Evolutionary conservation across 2,113 vertebrate species (phyloP), one percentile per base, ranked within the genome.

Genomic region (Xiphophorus couchianus): DNA sequence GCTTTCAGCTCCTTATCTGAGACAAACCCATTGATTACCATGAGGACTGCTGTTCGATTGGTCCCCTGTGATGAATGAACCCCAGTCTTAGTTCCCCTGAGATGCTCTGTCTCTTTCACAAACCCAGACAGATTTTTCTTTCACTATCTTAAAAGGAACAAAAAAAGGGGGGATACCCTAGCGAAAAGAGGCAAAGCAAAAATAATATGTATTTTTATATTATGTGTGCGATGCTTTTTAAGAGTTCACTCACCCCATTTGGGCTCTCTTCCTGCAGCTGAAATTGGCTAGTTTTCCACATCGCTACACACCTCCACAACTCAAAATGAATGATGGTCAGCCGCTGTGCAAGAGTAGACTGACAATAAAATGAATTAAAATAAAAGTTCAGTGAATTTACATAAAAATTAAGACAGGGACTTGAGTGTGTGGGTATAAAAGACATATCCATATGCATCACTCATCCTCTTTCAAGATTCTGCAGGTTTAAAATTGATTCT

Each of bases 211-310:
- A 25, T 77, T 77, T 58, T 70, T 65, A 60, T 77, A 42, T 29
- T 42, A 31, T 64, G 65, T 77, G 71, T 66, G 69, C 30, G 71
- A 90, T 84, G 82, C n/a, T 63, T 80, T 66, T 88, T 64, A 62
- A 78, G 73, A 77, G 71, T 82, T 73, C 60, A 73, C 31, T 78
- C 74, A 60, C 48, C 81, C 83, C 74, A 74, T 89, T 90, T 89
- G 37, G 78, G 63, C 73, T 69, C 72, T 88, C 89, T 90, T 88
- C 84, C 85, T 78, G 77, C 66, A 82, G 74, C 84, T 84, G 84
- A 90, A 91, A 91, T 90, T 90, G 88, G 73, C 84, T 90, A 64
- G 85, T 93, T 93, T 94, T 93, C 89, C 88, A 88, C 92, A 80
- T 81, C 86, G 84, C 77, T 83, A 79, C 86, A 71, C 84, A 39